Evolutionary conservation across 2,888 invertebrate species (phyloP).

Genomic region (Agrotis segetum): DNA sequence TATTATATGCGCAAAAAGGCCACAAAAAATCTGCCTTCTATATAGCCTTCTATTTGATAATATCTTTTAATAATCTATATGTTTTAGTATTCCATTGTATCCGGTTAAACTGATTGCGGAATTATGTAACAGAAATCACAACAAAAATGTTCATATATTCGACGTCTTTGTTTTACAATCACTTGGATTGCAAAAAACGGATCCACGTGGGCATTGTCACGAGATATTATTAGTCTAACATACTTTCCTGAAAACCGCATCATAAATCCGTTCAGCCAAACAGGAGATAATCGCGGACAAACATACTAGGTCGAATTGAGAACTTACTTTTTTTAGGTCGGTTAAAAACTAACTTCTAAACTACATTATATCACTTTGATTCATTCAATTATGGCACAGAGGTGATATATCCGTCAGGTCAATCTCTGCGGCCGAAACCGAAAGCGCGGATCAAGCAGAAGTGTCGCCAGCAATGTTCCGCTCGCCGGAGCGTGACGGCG

Average conservation of each 20-base stretch:
- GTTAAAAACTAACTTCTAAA: background rate
- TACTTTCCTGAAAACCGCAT: too few relatives aligned
- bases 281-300: too few relatives aligned
- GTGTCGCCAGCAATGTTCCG: constrained; percentile 87
- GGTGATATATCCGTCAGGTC: constrained; percentile 30
- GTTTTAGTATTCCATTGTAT: background rate
- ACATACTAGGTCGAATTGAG: too few relatives aligned
- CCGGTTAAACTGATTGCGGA: background rate
- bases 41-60: constrained; percentile 33
- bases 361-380: background rate
- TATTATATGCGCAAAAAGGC: too few relatives aligned
- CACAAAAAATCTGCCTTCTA: constrained; percentile 34
- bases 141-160: too few relatives aligned
- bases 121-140: too few relatives aligned
- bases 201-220: too few relatives aligned
- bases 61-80: constrained; percentile 3
- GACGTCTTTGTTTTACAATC: too few relatives aligned
- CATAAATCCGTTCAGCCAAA: too few relatives aligned
- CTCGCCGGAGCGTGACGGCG: constrained; percentile 81
- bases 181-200: too few relatives aligned
- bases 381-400: background rate
- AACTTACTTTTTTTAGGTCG: too few relatives aligned
- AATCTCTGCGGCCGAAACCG: constrained; percentile 66
- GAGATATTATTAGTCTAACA: too few relatives aligned
- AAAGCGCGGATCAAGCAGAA: constrained; percentile 78